Base-by-base conservation (phyloP, 1,140 invertebrate genomes). In the Solenopsis fugax region DNA sequence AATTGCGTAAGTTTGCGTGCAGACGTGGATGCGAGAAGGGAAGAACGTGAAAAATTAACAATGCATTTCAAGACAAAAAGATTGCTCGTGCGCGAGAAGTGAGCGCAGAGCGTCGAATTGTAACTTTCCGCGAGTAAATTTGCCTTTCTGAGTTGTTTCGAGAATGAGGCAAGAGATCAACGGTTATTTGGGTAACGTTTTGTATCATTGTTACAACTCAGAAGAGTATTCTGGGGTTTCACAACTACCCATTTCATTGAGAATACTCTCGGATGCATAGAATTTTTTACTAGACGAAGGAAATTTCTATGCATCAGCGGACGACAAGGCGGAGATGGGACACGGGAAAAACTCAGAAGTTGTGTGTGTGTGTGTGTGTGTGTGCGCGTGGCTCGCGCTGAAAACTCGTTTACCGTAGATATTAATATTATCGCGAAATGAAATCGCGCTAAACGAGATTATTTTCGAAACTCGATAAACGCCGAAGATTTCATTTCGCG, bases 281-380 rank as follows among this genome's bases (percentile, higher is more conserved):
- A 88, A 88, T 88, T 88, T 88, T 88, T 88, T 78, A 88, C 48
- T 69, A 77, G 81, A 85, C 77, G 80, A 65, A 86, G 77, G n/a
- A 86, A 88, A 88, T 89, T 91, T 88, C 86, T 82, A 87, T 88
- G 78, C 60, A 69, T 67, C 72, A 65, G 45, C 77, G 87, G 87
- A 86, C 88, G 73, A 89, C 50, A 78, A 34, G 48, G 65, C 45
- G 64, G 34, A 88, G 60, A 67, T 52, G 69, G 56, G 54, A 16
- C 41, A 21, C 80, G 69, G 21, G 16, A 65, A 58, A 60, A 90
- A 88, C 56, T 67, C 76, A 29, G 73, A 16, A 65, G 24, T 16
- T 60, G 54, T 41, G 34, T 24, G 18, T 29, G 29, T 29, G 29
- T 29, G 29, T 29, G 29, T 29, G 29, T 29, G 29, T 29, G 29